Evolutionary conservation across 2,797 vertebrate genomes (phyloP).

Genomic region (Ctenosaura bakeri): DNA sequence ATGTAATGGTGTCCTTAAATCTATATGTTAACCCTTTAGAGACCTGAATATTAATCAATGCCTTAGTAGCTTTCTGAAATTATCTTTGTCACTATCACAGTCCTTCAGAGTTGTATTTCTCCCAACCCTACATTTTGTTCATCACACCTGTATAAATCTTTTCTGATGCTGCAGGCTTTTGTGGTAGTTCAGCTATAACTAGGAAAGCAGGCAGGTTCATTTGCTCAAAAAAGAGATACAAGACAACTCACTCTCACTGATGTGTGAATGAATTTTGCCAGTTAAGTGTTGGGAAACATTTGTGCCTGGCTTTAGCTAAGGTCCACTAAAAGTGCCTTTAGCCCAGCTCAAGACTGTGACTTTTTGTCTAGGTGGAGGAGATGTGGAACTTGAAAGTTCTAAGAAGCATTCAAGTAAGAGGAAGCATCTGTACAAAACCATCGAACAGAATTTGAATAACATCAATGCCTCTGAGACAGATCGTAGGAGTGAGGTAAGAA

Average conservation of each 20-base stretch:
- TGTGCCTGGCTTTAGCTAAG: neutral
- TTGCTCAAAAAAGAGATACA: neutral
- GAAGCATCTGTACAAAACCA: conserved; percentile 85
- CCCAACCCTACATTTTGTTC: neutral
- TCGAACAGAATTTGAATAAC: conserved; percentile 91
- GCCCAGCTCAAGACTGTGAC: neutral
- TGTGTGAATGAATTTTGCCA: neutral
- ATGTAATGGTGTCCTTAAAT: no score
- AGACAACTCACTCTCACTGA: neutral
- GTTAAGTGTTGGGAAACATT: neutral
- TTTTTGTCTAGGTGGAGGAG: conserved; percentile 55
- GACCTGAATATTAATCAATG: neutral
- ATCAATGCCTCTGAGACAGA: conserved; percentile 87
- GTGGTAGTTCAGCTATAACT: neutral
- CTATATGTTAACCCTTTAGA: no score
- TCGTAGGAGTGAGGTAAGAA: conserved; percentile 86
- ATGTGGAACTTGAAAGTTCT: conserved; percentile 70
- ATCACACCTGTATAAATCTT: no score
- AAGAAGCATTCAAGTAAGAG: conserved; percentile 80
- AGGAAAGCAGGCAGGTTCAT: neutral
- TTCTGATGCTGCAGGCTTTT: neutral
- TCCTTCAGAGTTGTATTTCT: neutral
- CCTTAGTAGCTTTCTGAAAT: neutral
- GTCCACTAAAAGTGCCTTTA: neutral
- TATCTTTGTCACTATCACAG: no score